Percentiles rank a stretch among this genome's conserved stretches.
phyloP scores from a whole-genome alignment of 2,797 vertebrate species.

The Jordanella pulchra region DNA sequence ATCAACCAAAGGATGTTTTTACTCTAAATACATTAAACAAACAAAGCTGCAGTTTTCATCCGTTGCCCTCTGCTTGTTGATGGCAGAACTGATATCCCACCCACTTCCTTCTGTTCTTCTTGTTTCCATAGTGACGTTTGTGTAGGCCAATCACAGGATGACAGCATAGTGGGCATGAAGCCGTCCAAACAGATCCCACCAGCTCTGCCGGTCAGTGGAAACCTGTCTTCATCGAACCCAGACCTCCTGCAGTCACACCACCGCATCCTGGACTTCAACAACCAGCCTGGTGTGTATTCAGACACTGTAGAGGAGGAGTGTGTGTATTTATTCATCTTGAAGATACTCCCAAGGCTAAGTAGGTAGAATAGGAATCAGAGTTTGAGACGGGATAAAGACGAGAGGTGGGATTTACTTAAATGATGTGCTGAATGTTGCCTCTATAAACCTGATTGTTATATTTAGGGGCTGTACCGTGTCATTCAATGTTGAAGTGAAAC shows the following conservation, averaged over 20 bases:
- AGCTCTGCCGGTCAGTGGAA: constrained; percentile 93
- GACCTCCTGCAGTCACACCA: constrained; percentile 97
- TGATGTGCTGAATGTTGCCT: neutral
- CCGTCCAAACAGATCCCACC: constrained; percentile 95
- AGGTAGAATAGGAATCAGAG: neutral
- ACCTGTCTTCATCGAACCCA: constrained; percentile 96
- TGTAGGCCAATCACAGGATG: constrained; percentile 97
- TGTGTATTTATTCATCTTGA: neutral
- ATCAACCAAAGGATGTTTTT: neutral
- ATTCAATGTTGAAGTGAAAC: neutral
- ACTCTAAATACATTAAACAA: neutral
- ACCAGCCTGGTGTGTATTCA: constrained; percentile 88
- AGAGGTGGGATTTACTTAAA: neutral
- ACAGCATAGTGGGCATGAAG: constrained; percentile 97
- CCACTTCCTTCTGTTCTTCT: constrained; percentile 16
- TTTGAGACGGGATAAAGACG: too few species aligned
- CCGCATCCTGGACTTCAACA: constrained; percentile 96
- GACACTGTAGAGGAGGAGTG: neutral
- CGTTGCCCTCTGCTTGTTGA: constrained; percentile 55
- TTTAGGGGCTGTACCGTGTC: neutral
- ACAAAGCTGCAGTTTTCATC: constrained; percentile 10
- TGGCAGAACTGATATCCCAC: constrained; percentile 40
- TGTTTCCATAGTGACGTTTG: constrained; percentile 88
- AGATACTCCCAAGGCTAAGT: neutral
- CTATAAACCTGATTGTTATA: neutral